Base-by-base conservation (phyloP, 2,888 invertebrate species). In the Macrophya alboannulata region DNA sequence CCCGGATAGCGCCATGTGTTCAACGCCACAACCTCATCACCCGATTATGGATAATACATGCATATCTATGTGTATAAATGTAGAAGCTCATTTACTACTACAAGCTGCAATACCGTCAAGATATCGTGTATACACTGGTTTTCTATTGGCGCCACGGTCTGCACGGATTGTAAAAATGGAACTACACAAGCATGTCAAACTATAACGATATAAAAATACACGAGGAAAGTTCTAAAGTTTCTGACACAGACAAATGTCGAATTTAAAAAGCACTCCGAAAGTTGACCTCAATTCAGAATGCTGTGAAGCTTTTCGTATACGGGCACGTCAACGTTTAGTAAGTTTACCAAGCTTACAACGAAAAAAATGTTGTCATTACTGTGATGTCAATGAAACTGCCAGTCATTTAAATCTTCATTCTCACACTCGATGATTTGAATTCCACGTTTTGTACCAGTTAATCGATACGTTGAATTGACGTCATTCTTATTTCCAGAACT, bases 1-100 rank as follows among this genome's bases (percentile, higher is more conserved):
- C 40, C 68, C 37, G 83, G n/a, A 68, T 83, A 65, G 68, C 83
- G 83, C 83, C 83, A 83, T 71, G 83, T 83, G 83, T 83, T 65
- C 83, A 45, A 71, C 81, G 62, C 81, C 81, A 62, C 81, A 81
- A 81, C 12, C 62, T 81, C 81, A 81, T 81, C 81, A 62, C 59
- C 12, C 43, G 81, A 81, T 81, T 81, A 62, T 62, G 51, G 62
- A n/a, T 59, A 81, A 43, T 62, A 43, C 62, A 62, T 62, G 25
- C 62, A 62, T 21, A 45, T 15, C 31, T 71, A 55, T 55, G 43
- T 74, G 43, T 17, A 43, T 51, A 43, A 40, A 31, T n/a, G 43
- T 6, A 43, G 40, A 31, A 21, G 21, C n/a, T 31, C 81, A 5
- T 74, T 21, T 59, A 51, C 37, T 62, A n/a, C 51, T 37, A 40